Evolutionary conservation across 2,888 invertebrate species (phyloP), one percentile per base, ranked within the genome.

Genomic region (Arrhopalites spinosus): DNA sequence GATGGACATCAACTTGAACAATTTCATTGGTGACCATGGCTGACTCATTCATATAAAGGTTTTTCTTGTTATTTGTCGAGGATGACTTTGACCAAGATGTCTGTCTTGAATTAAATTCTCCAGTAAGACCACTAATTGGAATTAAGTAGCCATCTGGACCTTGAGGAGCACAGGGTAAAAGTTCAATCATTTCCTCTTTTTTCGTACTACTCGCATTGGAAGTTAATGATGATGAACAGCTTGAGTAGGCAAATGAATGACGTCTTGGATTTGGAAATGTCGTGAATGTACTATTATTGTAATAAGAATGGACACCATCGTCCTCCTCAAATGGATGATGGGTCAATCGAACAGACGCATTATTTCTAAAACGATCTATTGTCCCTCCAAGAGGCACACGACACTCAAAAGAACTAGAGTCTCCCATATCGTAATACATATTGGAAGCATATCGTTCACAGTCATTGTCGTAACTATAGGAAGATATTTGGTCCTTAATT

Each of bases 341-440:
- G 1, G 75, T 36, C 25, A 76, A 45, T 30, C 74, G 73, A 17
- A 76, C 69, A 20, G 73, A 73, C 73, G 70, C 73, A 66, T 77
- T 79, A 20, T 50, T 50, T n/a, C 50, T 5, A 25, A 77, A 74
- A 45, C 74, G 77, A 23, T 68, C 30, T 45, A 73, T 29, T 3
- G 67, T 47, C 11, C 67, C 67, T 2, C 20, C n/a, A 20, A 72
- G 23, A 1, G 75, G 70, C 23, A 75, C 75, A 15, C 70, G 53
- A 27, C 70, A 75, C n/a, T 75, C 75, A 70, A 75, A 75, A 13
- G 63, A 70, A 47, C 20, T 27, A 1, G 64, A 36, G 15, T 79
- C 79, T 20, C 81, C 81, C 53, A 80, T 77, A 63, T 81, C 80
- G 72, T 81, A 81, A 25, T 79, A 81, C 81, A 80, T 81, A 25